These are phyloP conservation scores for Pygoscelis antarcticus DNA, from an alignment of 2,113 vertebrate genomes.

Conservation along the genomic window DNA sequence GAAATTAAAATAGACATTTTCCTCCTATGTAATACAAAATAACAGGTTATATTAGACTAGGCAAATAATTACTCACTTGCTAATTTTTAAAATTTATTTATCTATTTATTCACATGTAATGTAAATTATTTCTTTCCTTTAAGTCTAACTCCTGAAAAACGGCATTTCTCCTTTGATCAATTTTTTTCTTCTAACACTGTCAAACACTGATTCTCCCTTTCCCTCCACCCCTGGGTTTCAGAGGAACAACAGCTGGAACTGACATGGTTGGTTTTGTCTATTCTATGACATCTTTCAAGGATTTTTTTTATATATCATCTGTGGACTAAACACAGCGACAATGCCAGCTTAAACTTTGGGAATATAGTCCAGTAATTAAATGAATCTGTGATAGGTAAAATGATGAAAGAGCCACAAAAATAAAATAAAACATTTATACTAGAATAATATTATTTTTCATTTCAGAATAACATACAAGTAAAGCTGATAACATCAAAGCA, in stretches of 20 bases:
- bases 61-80: background rate
- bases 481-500: background rate
- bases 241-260: background rate
- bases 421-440: background rate
- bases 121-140: background rate
- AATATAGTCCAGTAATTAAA: background rate
- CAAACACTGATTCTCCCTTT: background rate
- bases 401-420: background rate
- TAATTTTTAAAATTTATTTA: background rate
- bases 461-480: background rate
- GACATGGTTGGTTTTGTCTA: background rate
- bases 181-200: background rate
- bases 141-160: background rate
- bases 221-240: background rate
- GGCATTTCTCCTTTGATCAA: background rate
- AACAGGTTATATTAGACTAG: background rate
- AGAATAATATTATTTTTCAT: background rate
- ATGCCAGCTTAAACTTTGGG: background rate
- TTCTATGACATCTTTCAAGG: background rate
- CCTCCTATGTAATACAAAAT: background rate
- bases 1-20: background rate
- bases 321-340: background rate
- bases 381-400: background rate
- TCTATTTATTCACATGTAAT: background rate
- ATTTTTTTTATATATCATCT: background rate